Percentiles rank a stretch among this genome's conserved stretches.
These are phyloP conservation scores for Temnothorax rugatulus DNA, from an alignment of 2,888 invertebrate genomes.

Conservation along the genomic window DNA sequence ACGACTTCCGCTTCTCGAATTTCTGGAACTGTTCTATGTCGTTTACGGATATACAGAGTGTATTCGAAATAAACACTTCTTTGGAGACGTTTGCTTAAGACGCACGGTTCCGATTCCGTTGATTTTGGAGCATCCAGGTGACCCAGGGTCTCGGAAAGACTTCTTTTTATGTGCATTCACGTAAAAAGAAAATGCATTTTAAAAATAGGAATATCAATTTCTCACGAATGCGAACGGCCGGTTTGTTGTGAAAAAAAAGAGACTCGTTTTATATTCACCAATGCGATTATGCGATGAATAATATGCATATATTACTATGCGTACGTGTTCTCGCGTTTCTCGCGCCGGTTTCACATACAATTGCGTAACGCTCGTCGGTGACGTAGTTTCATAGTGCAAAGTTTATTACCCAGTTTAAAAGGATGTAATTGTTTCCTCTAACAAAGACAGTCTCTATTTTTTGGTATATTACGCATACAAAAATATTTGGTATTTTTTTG, in stretches of 20 bases:
- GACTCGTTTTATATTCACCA: slow-evolving; percentile 6
- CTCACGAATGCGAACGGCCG: background rate
- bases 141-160: background rate
- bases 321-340: background rate
- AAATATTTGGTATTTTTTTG: background rate
- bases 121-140: background rate
- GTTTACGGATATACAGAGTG: background rate
- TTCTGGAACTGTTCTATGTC: background rate
- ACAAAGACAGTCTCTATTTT: background rate
- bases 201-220: background rate
- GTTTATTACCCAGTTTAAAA: background rate
- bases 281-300: background rate
- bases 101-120: background rate
- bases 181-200: background rate
- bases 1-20: background rate
- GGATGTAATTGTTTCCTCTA: background rate
- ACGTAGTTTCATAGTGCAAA: background rate
- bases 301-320: background rate
- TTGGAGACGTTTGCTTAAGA: background rate
- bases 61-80: background rate
- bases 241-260: background rate
- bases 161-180: background rate
- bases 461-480: background rate
- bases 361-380: slow-evolving; percentile 30
- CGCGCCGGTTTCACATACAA: slow-evolving; percentile 16